Conservation (phyloP, 2,113 vertebrate genomes). For the Myrmecobius fasciatus region DNA sequence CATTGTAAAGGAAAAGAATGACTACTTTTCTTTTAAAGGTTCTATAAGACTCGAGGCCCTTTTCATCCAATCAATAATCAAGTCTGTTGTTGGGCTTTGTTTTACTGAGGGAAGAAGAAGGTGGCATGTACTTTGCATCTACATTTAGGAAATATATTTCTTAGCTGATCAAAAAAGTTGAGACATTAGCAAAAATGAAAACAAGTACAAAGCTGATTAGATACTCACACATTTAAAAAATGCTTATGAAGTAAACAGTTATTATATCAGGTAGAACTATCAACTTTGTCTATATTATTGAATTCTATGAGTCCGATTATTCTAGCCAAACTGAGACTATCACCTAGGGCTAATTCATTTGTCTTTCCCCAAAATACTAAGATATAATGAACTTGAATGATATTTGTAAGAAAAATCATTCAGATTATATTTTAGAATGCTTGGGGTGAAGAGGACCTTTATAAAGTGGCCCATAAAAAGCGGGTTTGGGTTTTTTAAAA, state of each 20-base stretch:
- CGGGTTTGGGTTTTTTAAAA: neutral
- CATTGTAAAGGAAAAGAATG: neutral
- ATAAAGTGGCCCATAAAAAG: neutral
- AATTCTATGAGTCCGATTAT: constrained; percentile 52
- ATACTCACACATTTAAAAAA: neutral
- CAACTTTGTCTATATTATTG: constrained; percentile 78
- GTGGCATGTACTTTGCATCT: too few relatives aligned
- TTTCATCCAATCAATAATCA: neutral
- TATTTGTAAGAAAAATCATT: neutral
- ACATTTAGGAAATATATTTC: neutral
- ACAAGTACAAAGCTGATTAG: neutral
- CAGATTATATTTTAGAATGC: neutral
- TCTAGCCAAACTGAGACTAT: neutral
- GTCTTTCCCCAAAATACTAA: neutral
- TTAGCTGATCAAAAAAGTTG: neutral
- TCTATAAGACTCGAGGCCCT: neutral
- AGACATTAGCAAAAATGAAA: neutral
- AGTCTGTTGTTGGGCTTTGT: neutral
- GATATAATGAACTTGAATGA: neutral
- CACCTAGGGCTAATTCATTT: neutral
- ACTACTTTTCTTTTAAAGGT: neutral
- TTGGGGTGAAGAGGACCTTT: neutral
- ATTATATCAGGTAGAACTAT: constrained; percentile 67
- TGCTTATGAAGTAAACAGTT: neutral
- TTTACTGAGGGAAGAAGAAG: too few relatives aligned